Percentiles rank a stretch among this genome's conserved stretches.
phyloP scores from a whole-genome alignment of 2,888 invertebrate genomes.

The Craniophora ligustri region DNA sequence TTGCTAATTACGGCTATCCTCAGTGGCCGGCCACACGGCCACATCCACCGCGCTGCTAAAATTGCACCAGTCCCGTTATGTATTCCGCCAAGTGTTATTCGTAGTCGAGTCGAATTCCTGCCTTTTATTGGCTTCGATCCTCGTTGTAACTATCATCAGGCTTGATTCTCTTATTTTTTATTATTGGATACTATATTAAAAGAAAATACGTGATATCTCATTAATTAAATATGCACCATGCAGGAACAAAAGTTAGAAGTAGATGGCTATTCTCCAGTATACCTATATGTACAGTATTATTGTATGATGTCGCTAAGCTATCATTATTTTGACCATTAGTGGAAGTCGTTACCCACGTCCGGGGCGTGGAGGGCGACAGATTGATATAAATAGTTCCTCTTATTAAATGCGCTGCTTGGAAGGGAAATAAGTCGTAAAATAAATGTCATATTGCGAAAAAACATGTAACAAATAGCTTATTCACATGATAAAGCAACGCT shows the following conservation, averaged over 20 bases:
- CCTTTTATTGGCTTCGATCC: constrained; percentile 33
- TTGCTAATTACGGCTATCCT: constrained; percentile 81
- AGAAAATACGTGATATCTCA: background rate
- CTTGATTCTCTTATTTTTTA: constrained; percentile 8
- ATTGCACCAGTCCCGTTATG: constrained; percentile 57
- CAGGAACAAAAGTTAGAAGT: background rate
- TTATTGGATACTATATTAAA: background rate
- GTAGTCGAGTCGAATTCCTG: constrained; percentile 13
- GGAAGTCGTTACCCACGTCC: constrained; percentile 71
- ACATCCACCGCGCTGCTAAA: constrained; percentile 63
- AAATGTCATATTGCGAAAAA: constrained; percentile 55
- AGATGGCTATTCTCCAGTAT: background rate
- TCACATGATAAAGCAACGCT: constrained; percentile 31
- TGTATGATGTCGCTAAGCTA: constrained; percentile 51
- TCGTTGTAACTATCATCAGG: constrained; percentile 29
- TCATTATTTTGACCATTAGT: constrained; percentile 74
- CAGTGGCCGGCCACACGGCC: constrained; percentile 52
- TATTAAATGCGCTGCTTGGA: constrained; percentile 66
- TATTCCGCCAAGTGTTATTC: constrained; percentile 38
- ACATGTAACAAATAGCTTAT: constrained; percentile 41
- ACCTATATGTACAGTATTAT: too few relatives aligned
- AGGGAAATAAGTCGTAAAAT: constrained; percentile 61
- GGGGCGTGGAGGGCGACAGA: constrained; percentile 74
- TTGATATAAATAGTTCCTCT: constrained; percentile 83
- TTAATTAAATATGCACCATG: background rate